Base-by-base conservation (phyloP, 2,113 vertebrate genomes). In the Eira barbara region DNA sequence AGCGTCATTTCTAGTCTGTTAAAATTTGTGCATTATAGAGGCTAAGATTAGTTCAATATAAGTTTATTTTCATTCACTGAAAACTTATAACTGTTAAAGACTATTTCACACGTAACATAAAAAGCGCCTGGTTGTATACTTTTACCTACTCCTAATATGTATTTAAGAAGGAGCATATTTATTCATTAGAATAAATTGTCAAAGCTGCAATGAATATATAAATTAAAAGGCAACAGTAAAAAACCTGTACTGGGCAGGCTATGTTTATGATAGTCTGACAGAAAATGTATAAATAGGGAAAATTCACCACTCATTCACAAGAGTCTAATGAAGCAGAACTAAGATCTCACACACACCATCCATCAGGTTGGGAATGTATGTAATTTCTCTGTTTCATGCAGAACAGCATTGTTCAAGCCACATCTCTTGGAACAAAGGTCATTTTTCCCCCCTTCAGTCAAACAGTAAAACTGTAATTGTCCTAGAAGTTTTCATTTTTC, bases 311-410 rank as follows among this genome's bases (percentile, higher is more conserved):
- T 98, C 96, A 93, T 98, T 98, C 98, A 98, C 84, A 11, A 97
- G 97, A 92, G 95, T 94, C 98, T 99, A 99, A 99, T 98, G 98
- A 99, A 98, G 98, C 97, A 98, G 97, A 98, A 98, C 98, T 99
- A 98, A 99, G 98, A 98, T 98, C 97, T 97, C 96, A 96, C 0
- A 0, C 86, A 97, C 78, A 95, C 90, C 92, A 98, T 98, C 96
- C 74, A 21, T 98, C 98, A 98, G 97, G 94, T 45, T 74, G 78
- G 98, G 96, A 98, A 95, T 45, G 69, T 69, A 94, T 97, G 97
- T 97, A 93, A 94, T 98, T 98, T 97, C 98, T 98, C 98, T 97
- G 81, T 98, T 99, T 98, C 97, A 94, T 91, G 98, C 47, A 96
- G 73, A 98, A 96, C 80, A 96, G 95, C 89, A 95, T 97, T 96